Evolutionary conservation across 1,140 invertebrate species (phyloP).

Genomic region (Araneus ventricosus): DNA sequence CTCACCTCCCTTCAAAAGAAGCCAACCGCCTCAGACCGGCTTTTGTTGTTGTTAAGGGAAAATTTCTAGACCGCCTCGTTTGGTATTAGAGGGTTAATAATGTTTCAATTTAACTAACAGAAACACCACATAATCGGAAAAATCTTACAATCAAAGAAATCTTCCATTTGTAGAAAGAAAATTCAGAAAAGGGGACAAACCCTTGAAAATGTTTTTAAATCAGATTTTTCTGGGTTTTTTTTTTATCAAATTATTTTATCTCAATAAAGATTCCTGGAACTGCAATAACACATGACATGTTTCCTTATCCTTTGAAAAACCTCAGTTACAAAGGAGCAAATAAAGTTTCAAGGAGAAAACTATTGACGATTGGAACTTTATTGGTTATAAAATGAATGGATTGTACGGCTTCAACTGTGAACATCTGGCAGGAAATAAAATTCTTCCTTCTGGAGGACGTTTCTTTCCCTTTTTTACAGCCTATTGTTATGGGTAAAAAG

Average conservation of each 20-base stretch:
- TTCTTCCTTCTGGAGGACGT: not conserved
- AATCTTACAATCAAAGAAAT: not conserved
- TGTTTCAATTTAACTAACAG: not conserved
- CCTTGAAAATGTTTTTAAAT: not conserved
- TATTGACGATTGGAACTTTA: conserved; percentile 13
- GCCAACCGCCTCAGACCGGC: no score
- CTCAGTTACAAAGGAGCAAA: not conserved
- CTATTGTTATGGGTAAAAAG: conserved; percentile 5
- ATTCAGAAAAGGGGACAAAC: not conserved
- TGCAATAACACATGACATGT: not conserved
- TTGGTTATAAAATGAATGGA: conserved; percentile 23
- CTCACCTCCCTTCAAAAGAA: no score
- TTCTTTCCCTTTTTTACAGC: not conserved
- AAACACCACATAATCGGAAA: not conserved
- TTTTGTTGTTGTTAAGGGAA: no score
- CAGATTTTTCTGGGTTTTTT: not conserved
- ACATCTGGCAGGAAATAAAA: conserved; percentile 29
- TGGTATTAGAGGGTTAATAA: no score
- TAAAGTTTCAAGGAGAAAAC: not conserved
- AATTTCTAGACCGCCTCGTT: no score
- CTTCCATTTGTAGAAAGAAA: not conserved
- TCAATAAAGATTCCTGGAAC: not conserved
- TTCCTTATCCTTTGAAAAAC: not conserved
- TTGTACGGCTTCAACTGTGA: not conserved
- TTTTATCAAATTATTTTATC: no score